Percentiles rank a stretch among this genome's conserved stretches.
Evolutionary conservation across 2,888 invertebrate species (phyloP).

Genomic region (Sminthurides aquaticus): DNA sequence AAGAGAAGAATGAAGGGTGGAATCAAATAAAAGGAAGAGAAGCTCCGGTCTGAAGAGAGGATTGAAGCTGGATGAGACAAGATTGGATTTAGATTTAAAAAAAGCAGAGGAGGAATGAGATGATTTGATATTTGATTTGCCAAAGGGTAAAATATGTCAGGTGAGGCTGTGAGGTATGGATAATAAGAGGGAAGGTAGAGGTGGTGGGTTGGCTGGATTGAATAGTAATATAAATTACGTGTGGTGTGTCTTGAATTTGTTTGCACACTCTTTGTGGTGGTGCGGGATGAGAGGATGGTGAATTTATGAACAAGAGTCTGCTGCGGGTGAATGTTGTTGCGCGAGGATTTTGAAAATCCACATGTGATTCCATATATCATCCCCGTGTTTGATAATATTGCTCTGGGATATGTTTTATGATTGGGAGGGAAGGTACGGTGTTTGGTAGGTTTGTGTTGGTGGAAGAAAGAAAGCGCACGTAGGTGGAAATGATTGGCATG

Average conservation of each 20-base stretch:
- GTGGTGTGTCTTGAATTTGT: no score
- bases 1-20: no score
- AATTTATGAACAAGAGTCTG: no score
- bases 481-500: conserved; percentile 17
- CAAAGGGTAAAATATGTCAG: neutral
- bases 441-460: neutral
- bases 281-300: neutral
- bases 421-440: neutral
- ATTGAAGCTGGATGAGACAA: no score
- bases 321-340: no score
- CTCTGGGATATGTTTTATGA: neutral
- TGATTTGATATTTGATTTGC: neutral
- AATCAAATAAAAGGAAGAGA: no score
- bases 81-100: no score
- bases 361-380: conserved; percentile 19
- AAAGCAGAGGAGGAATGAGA: no score
- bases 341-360: conserved; percentile 9
- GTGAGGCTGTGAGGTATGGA: neutral
- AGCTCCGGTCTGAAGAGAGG: no score
- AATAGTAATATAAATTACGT: neutral
- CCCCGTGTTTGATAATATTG: neutral
- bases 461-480: conserved; percentile 3
- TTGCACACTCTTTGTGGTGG: neutral
- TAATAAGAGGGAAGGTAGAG: neutral
- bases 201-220: neutral